Evolutionary conservation across 2,888 invertebrate genomes (phyloP).

Genomic region (Galerucella nymphaeae): DNA sequence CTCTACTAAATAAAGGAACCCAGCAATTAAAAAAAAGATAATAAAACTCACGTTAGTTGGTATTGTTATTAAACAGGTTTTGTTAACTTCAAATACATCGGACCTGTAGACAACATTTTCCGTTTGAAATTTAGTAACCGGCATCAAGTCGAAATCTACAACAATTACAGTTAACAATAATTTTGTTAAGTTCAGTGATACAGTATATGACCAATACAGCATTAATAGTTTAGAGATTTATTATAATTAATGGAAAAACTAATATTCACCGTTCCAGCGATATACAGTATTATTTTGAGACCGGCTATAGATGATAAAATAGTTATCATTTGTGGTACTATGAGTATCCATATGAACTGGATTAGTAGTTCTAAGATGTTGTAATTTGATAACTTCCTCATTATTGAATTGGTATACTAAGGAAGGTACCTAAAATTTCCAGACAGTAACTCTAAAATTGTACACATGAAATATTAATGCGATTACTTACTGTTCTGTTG

Average conservation of each 20-base stretch:
- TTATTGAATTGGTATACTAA: slow-evolving; percentile 51
- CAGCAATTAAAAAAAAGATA: neutral
- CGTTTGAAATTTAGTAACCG: slow-evolving; percentile 42
- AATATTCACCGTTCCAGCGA: slow-evolving; percentile 53
- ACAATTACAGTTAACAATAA: slow-evolving; percentile 20
- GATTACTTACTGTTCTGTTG: slow-evolving; percentile 38
- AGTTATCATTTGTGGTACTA: slow-evolving; percentile 40
- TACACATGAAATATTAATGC: slow-evolving; percentile 19
- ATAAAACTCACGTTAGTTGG: slow-evolving; percentile 38
- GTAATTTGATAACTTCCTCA: slow-evolving; percentile 51
- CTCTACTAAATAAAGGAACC: no score
- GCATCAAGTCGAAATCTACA: slow-evolving; percentile 49
- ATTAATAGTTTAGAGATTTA: neutral
- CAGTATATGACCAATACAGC: no score
- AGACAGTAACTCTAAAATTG: slow-evolving; percentile 23
- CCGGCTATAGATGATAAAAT: slow-evolving; percentile 50
- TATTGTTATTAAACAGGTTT: slow-evolving; percentile 39
- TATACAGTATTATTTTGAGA: slow-evolving; percentile 44
- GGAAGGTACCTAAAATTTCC: slow-evolving; percentile 47
- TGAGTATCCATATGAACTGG: slow-evolving; percentile 46
- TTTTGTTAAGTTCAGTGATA: neutral
- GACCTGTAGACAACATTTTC: slow-evolving; percentile 41
- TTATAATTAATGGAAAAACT: slow-evolving; percentile 1
- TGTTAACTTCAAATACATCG: slow-evolving; percentile 40
- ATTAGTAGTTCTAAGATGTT: slow-evolving; percentile 45